Evolutionary conservation across 2,888 invertebrate genomes (phyloP), one percentile per base, ranked within the genome.

Genomic region (Tenthredo distinguenda): DNA sequence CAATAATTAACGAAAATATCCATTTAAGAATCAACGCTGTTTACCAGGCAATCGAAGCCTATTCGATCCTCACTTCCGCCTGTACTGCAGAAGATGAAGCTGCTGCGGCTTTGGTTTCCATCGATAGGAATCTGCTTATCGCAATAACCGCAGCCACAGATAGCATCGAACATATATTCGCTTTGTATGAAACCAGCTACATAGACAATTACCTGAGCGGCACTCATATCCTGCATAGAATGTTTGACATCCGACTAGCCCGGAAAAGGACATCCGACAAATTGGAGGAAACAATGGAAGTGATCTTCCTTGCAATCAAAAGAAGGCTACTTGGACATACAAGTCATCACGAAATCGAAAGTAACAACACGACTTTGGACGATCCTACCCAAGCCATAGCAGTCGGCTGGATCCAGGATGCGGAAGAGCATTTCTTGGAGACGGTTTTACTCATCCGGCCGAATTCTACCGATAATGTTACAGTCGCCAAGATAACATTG

Each of bases 1-100:
- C 5, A 7, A 55, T 7, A n/a, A n/a, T 55, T 2, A n/a, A 55
- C 55, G 7, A 1, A n/a, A 10, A 55, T 55, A 2, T 55, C 2
- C 2, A n/a, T 7, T 1, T 7, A n/a, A 5, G 0, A 7, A n/a
- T 0, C n/a, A 2, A 18, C 0, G 55, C n/a, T n/a, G 0, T n/a
- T n/a, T n/a, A 55, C n/a, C 6, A 3, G 10, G n/a, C 7, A 6
- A 55, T 55, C 18, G 0, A 55, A 55, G 55, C 6, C n/a, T 7
- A 55, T n/a, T 18, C 55, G 1, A 55, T n/a, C 55, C 55, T 55
- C n/a, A 55, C n/a, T n/a, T 55, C n/a, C 5, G n/a, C 7, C n/a
- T 18, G n/a, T 6, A 1, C 55, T n/a, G 26, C n/a, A n/a, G n/a
- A 26, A 62, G 10, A 62, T 2, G 12, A 21, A 62, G 21, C n/a